These are phyloP conservation scores for Pipistrellus kuhlii DNA, from an alignment of 2,797 vertebrate genomes.

Conservation along the genomic window DNA sequence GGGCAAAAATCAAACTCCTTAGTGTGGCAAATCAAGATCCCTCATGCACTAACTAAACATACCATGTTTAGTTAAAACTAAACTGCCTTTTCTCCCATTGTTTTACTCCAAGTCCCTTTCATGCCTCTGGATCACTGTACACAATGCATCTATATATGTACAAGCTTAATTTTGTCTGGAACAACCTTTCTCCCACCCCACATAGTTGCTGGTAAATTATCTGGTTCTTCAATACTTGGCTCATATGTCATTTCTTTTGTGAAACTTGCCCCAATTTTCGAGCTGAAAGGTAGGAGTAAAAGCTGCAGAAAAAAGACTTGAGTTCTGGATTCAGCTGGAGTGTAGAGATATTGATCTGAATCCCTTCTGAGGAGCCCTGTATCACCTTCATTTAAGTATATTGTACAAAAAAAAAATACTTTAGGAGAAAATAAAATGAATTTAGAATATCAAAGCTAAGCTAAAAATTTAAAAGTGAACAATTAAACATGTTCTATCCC, in stretches of 20 bases:
- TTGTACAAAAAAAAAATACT: background rate
- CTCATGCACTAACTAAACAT: background rate
- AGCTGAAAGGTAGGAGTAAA: background rate
- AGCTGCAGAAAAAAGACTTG: background rate
- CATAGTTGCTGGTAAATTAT: background rate
- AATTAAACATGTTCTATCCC: background rate
- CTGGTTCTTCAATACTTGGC: background rate
- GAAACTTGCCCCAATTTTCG: background rate
- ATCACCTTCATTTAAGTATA: background rate
- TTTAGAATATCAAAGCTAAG: background rate
- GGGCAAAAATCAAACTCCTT: constrained; percentile 5
- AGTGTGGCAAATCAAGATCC: background rate
- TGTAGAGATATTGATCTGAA: background rate
- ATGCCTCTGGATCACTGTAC: background rate
- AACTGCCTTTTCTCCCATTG: background rate
- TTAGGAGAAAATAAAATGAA: background rate
- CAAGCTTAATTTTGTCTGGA: background rate
- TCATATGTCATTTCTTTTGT: background rate
- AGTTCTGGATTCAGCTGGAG: background rate
- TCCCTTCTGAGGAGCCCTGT: background rate
- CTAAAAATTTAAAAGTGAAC: background rate
- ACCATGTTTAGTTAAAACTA: too few species aligned
- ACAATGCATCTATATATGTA: background rate
- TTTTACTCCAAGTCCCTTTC: background rate
- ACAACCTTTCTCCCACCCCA: background rate